Base-by-base conservation (phyloP, 2,113 vertebrate species). In the Lontra canadensis region DNA sequence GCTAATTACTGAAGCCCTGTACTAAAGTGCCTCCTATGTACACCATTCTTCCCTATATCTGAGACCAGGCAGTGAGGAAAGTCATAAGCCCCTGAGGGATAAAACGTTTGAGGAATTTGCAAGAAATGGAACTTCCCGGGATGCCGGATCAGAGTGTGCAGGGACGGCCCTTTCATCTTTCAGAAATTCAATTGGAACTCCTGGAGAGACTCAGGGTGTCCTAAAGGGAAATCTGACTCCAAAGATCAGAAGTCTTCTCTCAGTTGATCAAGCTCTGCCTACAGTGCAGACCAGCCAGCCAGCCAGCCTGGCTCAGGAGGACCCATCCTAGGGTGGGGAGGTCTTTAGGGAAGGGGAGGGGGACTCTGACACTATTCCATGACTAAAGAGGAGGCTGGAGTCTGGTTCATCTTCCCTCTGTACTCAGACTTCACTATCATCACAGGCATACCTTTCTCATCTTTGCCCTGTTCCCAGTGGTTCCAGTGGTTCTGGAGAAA, bases 131-230 rank as follows among this genome's bases (percentile, higher is more conserved):
- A 88, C 1, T n/a, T 80, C 36, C 61, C 9, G n/a, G 39, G n/a
- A 76, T 25, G 49, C 31, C 81, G 55, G 57, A 82, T 47, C 36
- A 55, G 47, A 74, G 26, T 29, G 15, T 74, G 49, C 25, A 67
- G 52, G 21, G 25, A 44, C 12, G 2, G 36, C 6, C n/a, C 39
- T 92, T 96, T n/a, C 29, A 11, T 74, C 79, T 5, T 95, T 87
- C 47, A 88, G n/a, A 95, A 95, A 90, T 74, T 81, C 73, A n/a
- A 1, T 39, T 83, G 52, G 59, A 94, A 83, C 31, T 95, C 47
- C 42, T 47, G 17, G 59, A 36, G 44, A 59, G 7, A 42, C 39
- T 85, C 6, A 76, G 31, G 42, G 42, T 42, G 14, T 55, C 61
- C 78, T 39, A 3, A 74, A 26, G 52, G 52, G 74, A 85, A 91